Evolutionary conservation across 2,888 invertebrate genomes (phyloP).

Genomic region (Mamestra brassicae): DNA sequence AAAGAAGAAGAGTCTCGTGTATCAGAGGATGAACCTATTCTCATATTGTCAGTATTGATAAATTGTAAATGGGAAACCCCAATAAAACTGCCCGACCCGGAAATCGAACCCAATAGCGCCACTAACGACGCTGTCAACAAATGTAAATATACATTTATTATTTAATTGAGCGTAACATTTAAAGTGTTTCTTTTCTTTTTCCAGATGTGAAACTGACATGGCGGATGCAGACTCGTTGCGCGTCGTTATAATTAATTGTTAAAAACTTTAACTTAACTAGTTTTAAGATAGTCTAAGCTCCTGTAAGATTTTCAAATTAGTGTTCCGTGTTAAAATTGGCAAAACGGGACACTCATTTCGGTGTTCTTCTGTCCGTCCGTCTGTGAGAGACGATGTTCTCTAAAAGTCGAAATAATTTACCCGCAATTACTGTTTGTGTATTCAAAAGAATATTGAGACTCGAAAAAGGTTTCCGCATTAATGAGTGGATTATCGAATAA

Average conservation of each 20-base stretch:
- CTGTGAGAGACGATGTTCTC: background rate
- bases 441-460: background rate
- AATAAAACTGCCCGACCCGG: too few species aligned
- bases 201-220: slow-evolving; percentile 43
- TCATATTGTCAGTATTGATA: too few species aligned
- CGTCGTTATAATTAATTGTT: slow-evolving; percentile 43
- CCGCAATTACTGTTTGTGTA: background rate
- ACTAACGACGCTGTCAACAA: too few species aligned
- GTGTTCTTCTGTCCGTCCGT: background rate
- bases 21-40: too few species aligned
- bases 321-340: slow-evolving; percentile 18
- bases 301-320: slow-evolving; percentile 62
- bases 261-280: slow-evolving; percentile 66
- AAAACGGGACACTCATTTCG: background rate
- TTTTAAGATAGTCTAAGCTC: slow-evolving; percentile 56
- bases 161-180: background rate
- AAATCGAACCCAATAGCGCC: too few species aligned
- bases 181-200: slow-evolving; percentile 9
- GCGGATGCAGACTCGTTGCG: background rate
- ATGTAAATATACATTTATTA: background rate
- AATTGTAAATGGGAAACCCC: too few species aligned
- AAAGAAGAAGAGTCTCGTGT: too few species aligned
- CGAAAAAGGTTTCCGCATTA: background rate
- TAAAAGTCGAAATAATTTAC: background rate
- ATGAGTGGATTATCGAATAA: background rate